These are phyloP conservation scores for Apis dorsata DNA, from an alignment of 1,140 invertebrate genomes.

Conservation along the genomic window DNA sequence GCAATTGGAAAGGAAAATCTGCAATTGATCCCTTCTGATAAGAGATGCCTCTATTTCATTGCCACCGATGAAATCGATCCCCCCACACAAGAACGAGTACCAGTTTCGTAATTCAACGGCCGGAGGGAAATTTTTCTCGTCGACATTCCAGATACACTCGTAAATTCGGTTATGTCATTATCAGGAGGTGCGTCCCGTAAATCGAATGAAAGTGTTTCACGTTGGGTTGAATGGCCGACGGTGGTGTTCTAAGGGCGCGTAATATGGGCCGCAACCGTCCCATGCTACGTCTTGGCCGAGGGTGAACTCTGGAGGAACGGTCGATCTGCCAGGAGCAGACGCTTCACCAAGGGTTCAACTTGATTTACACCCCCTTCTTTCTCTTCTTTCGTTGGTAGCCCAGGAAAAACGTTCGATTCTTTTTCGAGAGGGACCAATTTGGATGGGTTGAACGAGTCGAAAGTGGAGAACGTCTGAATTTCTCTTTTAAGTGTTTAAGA, in stretches of 20 bases:
- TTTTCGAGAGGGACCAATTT: neutral
- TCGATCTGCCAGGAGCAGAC: constrained; percentile 61
- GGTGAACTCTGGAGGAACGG: constrained; percentile 38
- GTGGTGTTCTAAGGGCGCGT: constrained; percentile 30
- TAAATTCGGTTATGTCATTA: constrained; percentile 45
- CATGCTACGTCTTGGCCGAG: neutral
- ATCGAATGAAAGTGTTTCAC: constrained; percentile 41
- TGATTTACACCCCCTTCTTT: constrained; percentile 61
- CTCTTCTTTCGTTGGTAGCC: constrained; percentile 18
- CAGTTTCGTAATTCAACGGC: constrained; percentile 5
- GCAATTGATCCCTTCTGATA: neutral
- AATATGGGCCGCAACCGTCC: constrained; percentile 21
- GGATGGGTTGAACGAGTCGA: neutral
- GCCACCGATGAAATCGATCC: constrained; percentile 1
- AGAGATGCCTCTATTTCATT: neutral
- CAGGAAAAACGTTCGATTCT: constrained; percentile 4
- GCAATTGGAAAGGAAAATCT: neutral
- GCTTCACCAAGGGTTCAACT: constrained; percentile 38
- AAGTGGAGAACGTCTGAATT: neutral
- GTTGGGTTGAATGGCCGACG: neutral
- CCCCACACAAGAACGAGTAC: neutral
- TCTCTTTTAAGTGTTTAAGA: neutral
- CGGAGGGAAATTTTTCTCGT: neutral
- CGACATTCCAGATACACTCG: constrained; percentile 12
- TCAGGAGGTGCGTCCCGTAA: constrained; percentile 35